phyloP scores from a whole-genome alignment of 2,888 invertebrate species.

The Euplexia lucipara region DNA sequence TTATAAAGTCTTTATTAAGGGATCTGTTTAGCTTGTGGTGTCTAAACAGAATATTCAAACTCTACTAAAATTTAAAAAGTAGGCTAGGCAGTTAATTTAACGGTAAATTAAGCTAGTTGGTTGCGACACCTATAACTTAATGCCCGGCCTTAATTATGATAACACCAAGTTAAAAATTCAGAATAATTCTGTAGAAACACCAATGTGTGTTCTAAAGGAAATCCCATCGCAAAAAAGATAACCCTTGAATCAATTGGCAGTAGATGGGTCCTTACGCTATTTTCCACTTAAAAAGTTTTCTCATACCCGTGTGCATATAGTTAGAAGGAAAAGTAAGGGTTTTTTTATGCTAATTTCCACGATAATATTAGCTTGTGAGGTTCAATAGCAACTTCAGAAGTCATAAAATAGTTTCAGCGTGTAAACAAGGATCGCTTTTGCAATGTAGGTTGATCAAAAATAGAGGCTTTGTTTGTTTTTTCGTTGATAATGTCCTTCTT shows the following conservation, averaged over 20 bases:
- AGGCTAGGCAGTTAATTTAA: no score
- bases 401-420: conserved; percentile 38
- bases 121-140: no score
- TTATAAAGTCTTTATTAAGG: no score
- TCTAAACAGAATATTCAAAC: no score
- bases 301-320: conserved; percentile 41
- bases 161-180: background rate
- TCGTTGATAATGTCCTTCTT: background rate
- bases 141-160: no score
- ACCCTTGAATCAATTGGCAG: conserved; percentile 7
- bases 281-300: conserved; percentile 49
- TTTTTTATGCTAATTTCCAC: conserved; percentile 45
- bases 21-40: no score
- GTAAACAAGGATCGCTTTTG: conserved; percentile 28
- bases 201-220: conserved; percentile 3
- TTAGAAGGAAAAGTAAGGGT: conserved; percentile 38
- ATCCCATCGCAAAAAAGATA: conserved; percentile 9
- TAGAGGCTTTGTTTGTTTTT: background rate
- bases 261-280: conserved; percentile 13
- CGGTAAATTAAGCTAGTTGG: no score
- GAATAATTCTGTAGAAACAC: conserved; percentile 10
- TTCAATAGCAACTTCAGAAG: conserved; percentile 39
- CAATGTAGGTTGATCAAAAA: conserved; percentile 4
- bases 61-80: no score
- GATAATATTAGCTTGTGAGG: conserved; percentile 24